Base-by-base conservation (phyloP, 2,113 vertebrate genomes). In the Columbina picui region DNA sequence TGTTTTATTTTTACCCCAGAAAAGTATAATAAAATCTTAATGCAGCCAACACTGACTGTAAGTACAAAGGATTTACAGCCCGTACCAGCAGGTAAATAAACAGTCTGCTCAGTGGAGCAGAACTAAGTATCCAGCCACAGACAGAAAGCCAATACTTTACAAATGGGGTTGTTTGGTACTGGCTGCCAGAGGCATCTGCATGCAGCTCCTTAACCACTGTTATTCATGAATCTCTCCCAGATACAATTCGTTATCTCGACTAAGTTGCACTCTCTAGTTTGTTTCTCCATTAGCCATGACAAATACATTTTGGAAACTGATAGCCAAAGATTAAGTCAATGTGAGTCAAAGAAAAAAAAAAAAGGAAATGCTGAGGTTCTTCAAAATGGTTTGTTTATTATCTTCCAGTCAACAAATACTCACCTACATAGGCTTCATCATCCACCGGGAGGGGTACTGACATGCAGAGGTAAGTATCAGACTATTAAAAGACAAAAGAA, bases 381-480 rank as follows among this genome's bases (percentile, higher is more conserved):
- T 96, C 56, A 90, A 89, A 89, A 93, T 30, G 32, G 64, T 22
- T 77, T 71, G 19, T 12, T 39, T 73, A 75, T 9, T 13, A 81
- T 84, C 69, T 89, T 84, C 25, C 57, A 84, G 29, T 67, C 41
- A 87, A 77, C 11, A 56, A 67, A 23, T 93, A 99, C 99, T 99
- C 95, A 99, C 99, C 99, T 93, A 99, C 98, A 60, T 99, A 99
- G 41, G 98, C 95, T 95, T 99, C 99, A 91, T 96, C 97, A 84
- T 95, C 97, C 41, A 98, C 97, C 3, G 99, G 99, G 87, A 99
- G 97, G 63, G 97, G 97, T 96, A 98, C 94, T 18, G 99, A 98
- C 98, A 98, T 98, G 97, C 99, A 99, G 93, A 99, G 97, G 98
- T 99, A 99, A 16, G 99, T 98, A 96, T 99, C 99, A 4, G 99